phyloP scores from a whole-genome alignment of 2,888 invertebrate genomes.

The Drosophila barbarae region DNA sequence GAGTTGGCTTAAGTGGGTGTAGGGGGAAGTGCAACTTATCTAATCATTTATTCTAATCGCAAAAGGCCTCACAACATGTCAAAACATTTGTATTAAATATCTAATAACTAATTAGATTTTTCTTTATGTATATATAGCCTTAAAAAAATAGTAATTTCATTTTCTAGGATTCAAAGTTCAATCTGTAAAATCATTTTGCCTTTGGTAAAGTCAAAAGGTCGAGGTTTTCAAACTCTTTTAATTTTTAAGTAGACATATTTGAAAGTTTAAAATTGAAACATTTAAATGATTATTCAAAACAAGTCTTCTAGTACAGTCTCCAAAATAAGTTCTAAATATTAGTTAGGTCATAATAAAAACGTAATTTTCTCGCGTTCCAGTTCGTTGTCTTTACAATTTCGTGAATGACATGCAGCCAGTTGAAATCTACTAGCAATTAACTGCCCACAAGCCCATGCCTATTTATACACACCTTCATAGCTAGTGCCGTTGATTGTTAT shows the following conservation, averaged over 20 bases:
- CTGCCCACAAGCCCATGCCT: constrained; percentile 7
- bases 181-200: neutral
- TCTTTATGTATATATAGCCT: no score
- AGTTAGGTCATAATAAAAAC: neutral
- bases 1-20: neutral
- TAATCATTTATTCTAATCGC: constrained; percentile 3
- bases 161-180: neutral
- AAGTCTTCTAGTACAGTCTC: neutral
- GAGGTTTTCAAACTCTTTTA: neutral
- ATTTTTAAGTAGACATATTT: neutral
- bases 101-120: neutral
- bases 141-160: rapidly evolving
- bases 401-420: neutral
- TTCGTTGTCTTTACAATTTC: constrained; percentile 6
- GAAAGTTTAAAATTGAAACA: no score
- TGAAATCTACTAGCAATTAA: constrained; percentile 10
- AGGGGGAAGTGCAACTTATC: constrained; percentile 2
- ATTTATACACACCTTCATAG: constrained; percentile 51
- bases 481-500: constrained; percentile 58
- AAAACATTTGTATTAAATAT: neutral
- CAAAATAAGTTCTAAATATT: neutral
- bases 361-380: neutral
- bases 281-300: no score
- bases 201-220: no score
- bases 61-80: neutral